These are phyloP conservation scores for Hypothenemus hampei DNA, from an alignment of 1,140 invertebrate genomes.

Conservation along the genomic window DNA sequence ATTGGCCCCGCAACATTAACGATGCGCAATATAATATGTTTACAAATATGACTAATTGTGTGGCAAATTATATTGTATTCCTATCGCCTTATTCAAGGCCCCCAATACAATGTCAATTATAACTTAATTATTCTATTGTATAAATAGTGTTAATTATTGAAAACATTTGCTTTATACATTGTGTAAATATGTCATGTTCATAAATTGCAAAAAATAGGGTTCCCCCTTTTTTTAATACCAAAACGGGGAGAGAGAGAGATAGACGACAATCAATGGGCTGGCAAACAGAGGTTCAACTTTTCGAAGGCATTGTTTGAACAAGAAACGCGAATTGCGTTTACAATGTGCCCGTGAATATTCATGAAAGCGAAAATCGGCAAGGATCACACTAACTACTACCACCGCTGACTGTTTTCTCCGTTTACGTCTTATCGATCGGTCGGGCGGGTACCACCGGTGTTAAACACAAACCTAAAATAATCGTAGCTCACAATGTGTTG, in stretches of 20 bases:
- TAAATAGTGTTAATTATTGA: not conserved
- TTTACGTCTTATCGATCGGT: no score
- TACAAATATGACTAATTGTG: not conserved
- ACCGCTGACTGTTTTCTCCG: no score
- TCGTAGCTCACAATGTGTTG: no score
- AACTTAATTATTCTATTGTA: conserved; percentile 2
- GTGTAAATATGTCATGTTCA: not conserved
- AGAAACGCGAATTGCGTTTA: conserved; percentile 21
- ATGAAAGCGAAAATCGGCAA: not conserved
- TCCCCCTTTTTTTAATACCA: conserved; percentile 9
- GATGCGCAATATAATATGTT: no score
- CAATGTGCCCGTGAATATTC: conserved; percentile 24
- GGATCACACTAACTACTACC: not conserved
- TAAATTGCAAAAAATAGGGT: not conserved
- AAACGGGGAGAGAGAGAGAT: no score
- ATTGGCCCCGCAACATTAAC: no score
- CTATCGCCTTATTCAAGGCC: not conserved
- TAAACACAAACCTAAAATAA: no score
- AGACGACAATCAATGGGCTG: conserved; percentile 20
- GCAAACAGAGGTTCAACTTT: conserved; percentile 24
- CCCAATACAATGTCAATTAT: not conserved
- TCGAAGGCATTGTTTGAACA: conserved; percentile 22
- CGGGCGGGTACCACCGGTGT: no score
- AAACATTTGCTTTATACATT: not conserved
- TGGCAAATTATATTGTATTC: conserved; percentile 1